Evolutionary conservation across 1,140 invertebrate genomes (phyloP).

Genomic region (Lepidotrigona ventralis): DNA sequence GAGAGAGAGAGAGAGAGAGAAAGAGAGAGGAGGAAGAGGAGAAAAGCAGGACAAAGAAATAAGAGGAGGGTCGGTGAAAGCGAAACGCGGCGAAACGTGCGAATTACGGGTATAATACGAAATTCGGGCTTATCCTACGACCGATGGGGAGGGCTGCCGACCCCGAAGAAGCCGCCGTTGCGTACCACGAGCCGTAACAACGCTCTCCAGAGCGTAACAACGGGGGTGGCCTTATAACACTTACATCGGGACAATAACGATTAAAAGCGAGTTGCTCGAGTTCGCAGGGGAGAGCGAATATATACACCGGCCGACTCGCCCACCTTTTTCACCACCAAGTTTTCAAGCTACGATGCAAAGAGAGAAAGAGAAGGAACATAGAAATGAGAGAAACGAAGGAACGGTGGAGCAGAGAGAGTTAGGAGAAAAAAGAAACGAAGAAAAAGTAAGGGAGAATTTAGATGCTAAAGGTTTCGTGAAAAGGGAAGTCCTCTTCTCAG

Average conservation of each 20-base stretch:
- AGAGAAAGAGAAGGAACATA: background rate
- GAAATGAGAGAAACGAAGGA: background rate
- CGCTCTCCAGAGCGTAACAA: constrained; percentile 46
- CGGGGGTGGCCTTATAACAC: constrained; percentile 59
- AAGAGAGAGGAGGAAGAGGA: background rate
- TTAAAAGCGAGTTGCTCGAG: constrained; percentile 62
- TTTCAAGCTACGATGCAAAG: background rate
- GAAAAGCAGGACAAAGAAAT: constrained; percentile 24
- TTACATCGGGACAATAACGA: constrained; percentile 69
- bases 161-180: constrained; percentile 34
- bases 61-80: constrained; percentile 45
- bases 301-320: background rate
- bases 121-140: constrained; percentile 61
- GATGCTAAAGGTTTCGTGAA: constrained; percentile 30
- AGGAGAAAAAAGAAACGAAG: background rate
- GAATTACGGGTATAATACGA: constrained; percentile 65
- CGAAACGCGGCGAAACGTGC: constrained; percentile 55
- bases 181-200: constrained; percentile 56
- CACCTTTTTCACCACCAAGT: constrained; percentile 10
- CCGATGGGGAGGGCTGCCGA: constrained; percentile 20
- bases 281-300: constrained; percentile 3
- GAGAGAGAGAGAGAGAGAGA: background rate
- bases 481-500: constrained; percentile 22
- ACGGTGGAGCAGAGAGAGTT: background rate
- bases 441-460: constrained; percentile 33